Percentiles rank a stretch among this genome's conserved stretches.
These are phyloP conservation scores for Sarcophaga caerulescens DNA, from an alignment of 2,888 invertebrate genomes.

Conservation along the genomic window DNA sequence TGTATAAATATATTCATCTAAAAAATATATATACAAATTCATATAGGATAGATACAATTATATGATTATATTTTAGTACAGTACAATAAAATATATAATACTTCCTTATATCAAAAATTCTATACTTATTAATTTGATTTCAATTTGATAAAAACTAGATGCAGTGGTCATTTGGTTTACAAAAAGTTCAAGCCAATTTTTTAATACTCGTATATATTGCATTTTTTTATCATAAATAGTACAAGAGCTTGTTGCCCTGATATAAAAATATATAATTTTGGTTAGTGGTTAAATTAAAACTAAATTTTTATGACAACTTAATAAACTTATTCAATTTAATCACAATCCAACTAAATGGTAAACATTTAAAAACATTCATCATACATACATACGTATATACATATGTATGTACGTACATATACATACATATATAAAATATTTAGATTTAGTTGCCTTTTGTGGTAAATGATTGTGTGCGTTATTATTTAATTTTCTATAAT, in stretches of 20 bases:
- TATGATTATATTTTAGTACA: not conserved
- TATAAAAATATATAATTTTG: not conserved
- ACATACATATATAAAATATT: no score
- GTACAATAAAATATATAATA: constrained; percentile 2
- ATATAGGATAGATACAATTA: constrained; percentile 50
- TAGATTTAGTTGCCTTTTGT: not conserved
- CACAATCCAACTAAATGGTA: constrained; percentile 20
- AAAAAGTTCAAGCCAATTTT: constrained; percentile 14
- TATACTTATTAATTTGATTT: not conserved
- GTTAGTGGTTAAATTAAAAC: constrained; percentile 1
- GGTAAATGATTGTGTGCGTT: constrained; percentile 56
- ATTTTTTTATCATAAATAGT: not conserved
- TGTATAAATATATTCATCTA: constrained; percentile 31
- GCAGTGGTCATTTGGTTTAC: constrained; percentile 20
- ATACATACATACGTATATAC: not conserved
- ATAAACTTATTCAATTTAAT: constrained; percentile 1
- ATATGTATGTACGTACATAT: not conserved
- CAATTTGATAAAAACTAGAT: not conserved
- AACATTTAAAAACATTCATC: not conserved
- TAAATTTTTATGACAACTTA: constrained; percentile 30
- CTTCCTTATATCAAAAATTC: constrained; percentile 7
- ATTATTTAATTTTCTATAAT: constrained; percentile 25
- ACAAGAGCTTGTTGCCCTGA: not conserved
- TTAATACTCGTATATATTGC: not conserved
- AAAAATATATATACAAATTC: constrained; percentile 33